Base-by-base conservation (phyloP, 1,140 invertebrate genomes). In the Lineus longissimus region DNA sequence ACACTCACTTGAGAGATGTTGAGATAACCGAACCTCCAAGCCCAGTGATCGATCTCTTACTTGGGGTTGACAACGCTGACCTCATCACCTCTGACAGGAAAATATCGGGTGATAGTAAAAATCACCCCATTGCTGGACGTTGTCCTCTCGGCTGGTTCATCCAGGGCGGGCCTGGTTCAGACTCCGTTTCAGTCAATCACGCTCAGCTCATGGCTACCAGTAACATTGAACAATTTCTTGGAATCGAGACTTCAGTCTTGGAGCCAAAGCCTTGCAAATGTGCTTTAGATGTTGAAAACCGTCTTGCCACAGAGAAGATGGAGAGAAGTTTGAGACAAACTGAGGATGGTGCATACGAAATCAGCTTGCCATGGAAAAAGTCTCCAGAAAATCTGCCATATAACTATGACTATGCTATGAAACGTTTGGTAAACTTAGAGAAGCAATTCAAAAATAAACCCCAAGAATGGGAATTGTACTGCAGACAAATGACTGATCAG, bases 1-100 rank as follows among this genome's bases (percentile, higher is more conserved):
- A 57, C 30, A 4, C 23, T 2, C 55, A 57, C 27, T 27, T 57
- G 23, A n/a, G 30, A 30, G 55, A 57, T 11, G 19, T 57, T 7
- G 17, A 27, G n/a, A 57, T 57, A 7, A 19, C 6, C 6, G 55
- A 57, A 57, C 7, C 55, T 25, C 23, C 55, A 57, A 31, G 27
- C 27, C 17, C 23, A 27, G 30, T 31, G 30, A 57, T 57, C 6
- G 55, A 57, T 19, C 7, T 57, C 4, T 25, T 57, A 27, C 55
- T 57, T 19, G 55, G 55, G 31, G 55, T 57, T 4, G 55, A 57
- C 19, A 57, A 57, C 19, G 17, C 55, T 29, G 55, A 57, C 19
- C 17, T 57, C 4, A 27, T 57, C 55, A 30, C 55, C n/a, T 4
- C 55, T 6, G 47, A 51, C 9, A n/a, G n/a, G 25, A 19, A 27